Conservation (phyloP, 2,888 invertebrate genomes). For the Bimastos eiseni region DNA sequence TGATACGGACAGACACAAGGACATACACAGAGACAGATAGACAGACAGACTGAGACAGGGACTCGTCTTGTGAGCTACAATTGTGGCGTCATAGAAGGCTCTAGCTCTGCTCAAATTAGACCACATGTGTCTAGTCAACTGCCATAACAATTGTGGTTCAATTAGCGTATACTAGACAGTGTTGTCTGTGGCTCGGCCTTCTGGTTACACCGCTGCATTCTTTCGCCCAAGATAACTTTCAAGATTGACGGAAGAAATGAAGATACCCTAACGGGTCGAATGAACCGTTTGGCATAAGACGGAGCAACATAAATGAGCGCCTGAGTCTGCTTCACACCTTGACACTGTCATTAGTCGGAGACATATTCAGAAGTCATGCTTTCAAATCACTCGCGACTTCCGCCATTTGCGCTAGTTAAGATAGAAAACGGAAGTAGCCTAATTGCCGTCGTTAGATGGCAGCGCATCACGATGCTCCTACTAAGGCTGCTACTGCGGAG, state of each 20-base stretch:
- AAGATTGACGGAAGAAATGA: background rate
- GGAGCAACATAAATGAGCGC: background rate
- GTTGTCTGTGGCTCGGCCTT: background rate
- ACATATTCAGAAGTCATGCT: background rate
- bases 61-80: background rate
- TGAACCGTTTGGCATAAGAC: background rate
- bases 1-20: background rate
- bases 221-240: background rate
- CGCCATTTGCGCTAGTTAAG: conserved; percentile 13
- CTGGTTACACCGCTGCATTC: background rate
- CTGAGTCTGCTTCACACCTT: background rate
- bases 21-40: background rate
- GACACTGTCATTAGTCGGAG: background rate
- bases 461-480: background rate
- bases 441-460: background rate
- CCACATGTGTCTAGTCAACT: background rate
- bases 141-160: background rate
- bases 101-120: background rate
- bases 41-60: background rate
- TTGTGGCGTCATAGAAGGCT: background rate
- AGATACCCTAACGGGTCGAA: background rate
- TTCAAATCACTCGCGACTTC: background rate
- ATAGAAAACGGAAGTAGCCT: background rate
- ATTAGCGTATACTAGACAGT: background rate
- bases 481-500: background rate